These are phyloP conservation scores for Mesocentrotus franciscanus DNA, from an alignment of 53 echinoderm and acorn worm species.

Conservation along the genomic window DNA sequence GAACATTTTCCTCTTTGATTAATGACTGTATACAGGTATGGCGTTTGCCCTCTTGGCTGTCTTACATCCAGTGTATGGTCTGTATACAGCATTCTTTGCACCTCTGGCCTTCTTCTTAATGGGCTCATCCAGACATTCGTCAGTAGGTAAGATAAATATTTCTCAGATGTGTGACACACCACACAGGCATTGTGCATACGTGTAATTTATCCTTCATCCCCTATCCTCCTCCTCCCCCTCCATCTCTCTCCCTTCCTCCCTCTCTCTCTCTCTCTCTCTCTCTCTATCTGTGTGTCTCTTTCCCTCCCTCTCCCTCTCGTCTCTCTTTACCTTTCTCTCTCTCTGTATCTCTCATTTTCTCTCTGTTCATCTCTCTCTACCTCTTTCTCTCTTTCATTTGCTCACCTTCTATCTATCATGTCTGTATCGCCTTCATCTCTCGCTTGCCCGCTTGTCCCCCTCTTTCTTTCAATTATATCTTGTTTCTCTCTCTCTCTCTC, in stretches of 20 bases:
- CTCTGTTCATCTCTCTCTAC: no score
- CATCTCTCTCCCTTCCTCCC: no score
- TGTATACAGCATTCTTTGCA: constrained; percentile 83
- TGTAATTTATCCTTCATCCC: not conserved
- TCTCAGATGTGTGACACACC: not conserved
- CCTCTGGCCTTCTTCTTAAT: constrained; percentile 75
- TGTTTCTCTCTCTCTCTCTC: no score
- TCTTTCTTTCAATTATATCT: no score
- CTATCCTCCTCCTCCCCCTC: not conserved
- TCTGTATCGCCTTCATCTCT: no score
- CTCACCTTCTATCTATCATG: not conserved
- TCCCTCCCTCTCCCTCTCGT: no score
- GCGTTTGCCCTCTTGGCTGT: constrained; percentile 78
- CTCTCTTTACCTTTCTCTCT: no score
- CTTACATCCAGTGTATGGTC: constrained; percentile 83
- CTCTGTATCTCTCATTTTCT: no score
- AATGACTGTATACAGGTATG: constrained; percentile 70
- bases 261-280: no score
- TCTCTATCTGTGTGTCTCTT: no score
- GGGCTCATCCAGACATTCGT: constrained; percentile 83
- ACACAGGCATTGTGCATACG: not conserved
- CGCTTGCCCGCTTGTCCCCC: no score
- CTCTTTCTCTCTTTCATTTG: not conserved
- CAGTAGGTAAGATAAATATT: constrained; percentile 72
- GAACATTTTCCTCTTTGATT: not conserved